Percentiles rank a stretch among this genome's conserved stretches.
These are phyloP conservation scores for Ptychadena robeensis DNA, from an alignment of 2,797 vertebrate genomes.

Conservation along the genomic window DNA sequence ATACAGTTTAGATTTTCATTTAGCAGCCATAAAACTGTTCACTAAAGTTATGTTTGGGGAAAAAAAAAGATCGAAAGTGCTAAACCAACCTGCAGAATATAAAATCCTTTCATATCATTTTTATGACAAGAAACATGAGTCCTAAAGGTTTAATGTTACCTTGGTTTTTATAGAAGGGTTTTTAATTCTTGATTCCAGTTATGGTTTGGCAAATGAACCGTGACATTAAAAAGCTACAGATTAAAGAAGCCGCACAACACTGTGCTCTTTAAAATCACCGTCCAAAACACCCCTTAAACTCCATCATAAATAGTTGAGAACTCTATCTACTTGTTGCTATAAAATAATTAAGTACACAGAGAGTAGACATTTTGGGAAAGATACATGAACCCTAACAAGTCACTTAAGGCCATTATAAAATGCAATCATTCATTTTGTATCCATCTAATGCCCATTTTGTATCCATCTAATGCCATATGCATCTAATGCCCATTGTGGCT, in stretches of 20 bases:
- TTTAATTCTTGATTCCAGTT: conserved; percentile 86
- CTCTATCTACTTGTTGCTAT: too few species aligned
- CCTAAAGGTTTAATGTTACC: conserved; percentile 86
- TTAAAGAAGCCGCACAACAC: conserved; percentile 69
- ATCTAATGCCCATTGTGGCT: too few species aligned
- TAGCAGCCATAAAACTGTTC: conserved; percentile 86
- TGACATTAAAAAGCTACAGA: conserved; percentile 83
- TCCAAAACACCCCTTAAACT: neutral
- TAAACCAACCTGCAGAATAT: conserved; percentile 85
- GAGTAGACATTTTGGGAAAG: too few species aligned
- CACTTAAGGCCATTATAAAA: too few species aligned
- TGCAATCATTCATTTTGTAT: too few species aligned
- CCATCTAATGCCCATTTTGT: too few species aligned
- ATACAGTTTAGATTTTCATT: conserved; percentile 88
- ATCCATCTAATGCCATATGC: too few species aligned
- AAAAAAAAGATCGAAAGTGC: conserved; percentile 83
- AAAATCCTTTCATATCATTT: conserved; percentile 85
- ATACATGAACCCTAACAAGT: too few species aligned
- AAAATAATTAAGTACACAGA: too few species aligned
- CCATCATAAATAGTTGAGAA: neutral
- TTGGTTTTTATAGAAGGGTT: conserved; percentile 85
- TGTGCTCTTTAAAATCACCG: conserved; percentile 41
- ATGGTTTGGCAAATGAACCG: conserved; percentile 85
- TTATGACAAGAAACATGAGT: conserved; percentile 86
- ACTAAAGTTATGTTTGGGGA: conserved; percentile 83